Evolutionary conservation across 2,113 vertebrate species (phyloP).

Genomic region (Monopterus albus): DNA sequence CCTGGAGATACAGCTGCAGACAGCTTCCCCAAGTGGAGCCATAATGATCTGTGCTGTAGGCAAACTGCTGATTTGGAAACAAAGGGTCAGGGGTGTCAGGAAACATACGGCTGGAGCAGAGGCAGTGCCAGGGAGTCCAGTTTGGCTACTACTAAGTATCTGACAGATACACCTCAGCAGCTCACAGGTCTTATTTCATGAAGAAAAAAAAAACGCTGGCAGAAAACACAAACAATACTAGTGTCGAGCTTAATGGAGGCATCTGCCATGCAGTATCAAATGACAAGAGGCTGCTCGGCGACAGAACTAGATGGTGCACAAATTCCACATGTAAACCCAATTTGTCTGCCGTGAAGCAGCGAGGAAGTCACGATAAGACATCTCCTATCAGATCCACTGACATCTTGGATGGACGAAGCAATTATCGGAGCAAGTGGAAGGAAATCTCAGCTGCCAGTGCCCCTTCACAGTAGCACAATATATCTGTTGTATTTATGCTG

Average conservation of each 20-base stretch:
- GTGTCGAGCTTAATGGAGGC: conserved; percentile 46
- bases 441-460: conserved; percentile 53
- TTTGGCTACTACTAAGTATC: conserved; percentile 58
- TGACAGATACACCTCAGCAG: conserved; percentile 55
- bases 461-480: conserved; percentile 44
- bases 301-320: conserved; percentile 51
- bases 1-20: conserved; percentile 76
- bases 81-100: conserved; percentile 65
- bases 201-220: not conserved
- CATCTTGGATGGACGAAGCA: conserved; percentile 72
- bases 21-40: conserved; percentile 67
- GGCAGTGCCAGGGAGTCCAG: not conserved
- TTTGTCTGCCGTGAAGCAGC: conserved; percentile 67
- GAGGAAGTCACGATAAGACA: conserved; percentile 67
- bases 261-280: conserved; percentile 34
- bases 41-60: conserved; percentile 76
- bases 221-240: conserved; percentile 46
- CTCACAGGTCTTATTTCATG: conserved; percentile 23
- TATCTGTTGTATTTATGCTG: conserved; percentile 52
- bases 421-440: conserved; percentile 71
- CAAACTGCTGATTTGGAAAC: conserved; percentile 81
- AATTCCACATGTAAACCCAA: conserved; percentile 54
- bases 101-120: conserved; percentile 35
- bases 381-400: conserved; percentile 72
- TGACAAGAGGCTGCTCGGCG: conserved; percentile 45